A percentile compares a stretch with the other conserved stretches of the same genome.
These are phyloP conservation scores for Physocephala rufipes DNA, from an alignment of 2,888 invertebrate species.

Conservation along the genomic window DNA sequence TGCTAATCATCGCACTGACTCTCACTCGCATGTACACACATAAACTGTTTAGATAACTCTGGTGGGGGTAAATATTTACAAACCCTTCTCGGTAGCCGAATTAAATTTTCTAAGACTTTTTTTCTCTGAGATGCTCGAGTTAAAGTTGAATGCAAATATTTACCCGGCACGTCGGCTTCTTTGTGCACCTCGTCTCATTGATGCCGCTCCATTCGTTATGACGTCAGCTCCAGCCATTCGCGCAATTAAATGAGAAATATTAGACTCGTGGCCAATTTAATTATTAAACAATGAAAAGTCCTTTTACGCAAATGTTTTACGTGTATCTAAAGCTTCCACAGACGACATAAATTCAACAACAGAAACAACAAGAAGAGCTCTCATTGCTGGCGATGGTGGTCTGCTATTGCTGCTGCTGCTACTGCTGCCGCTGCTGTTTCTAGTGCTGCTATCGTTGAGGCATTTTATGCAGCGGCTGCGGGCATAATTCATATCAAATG, in stretches of 20 bases:
- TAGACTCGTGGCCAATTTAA: constrained; percentile 63
- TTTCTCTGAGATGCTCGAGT: background rate
- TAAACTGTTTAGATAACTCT: background rate
- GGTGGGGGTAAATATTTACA: constrained; percentile 9
- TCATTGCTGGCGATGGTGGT: no score
- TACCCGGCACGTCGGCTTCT: background rate
- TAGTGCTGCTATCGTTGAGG: constrained; percentile 40
- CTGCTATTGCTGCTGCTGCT: constrained; percentile 11
- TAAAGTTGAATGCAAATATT: background rate
- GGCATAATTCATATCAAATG: constrained; percentile 65
- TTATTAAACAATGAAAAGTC: constrained; percentile 61
- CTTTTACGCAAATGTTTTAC: constrained; percentile 48
- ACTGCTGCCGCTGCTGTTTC: constrained; percentile 29
- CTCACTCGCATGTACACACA: no score
- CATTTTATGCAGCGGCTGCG: constrained; percentile 63
- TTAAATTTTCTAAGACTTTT: background rate
- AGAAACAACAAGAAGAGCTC: constrained; percentile 13
- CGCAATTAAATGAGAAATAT: constrained; percentile 62
- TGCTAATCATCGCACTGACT: no score
- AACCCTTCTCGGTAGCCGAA: constrained; percentile 3
- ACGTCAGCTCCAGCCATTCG: constrained; percentile 45
- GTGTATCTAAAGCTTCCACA: constrained; percentile 41
- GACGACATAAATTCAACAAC: constrained; percentile 36
- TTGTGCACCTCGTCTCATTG: background rate
- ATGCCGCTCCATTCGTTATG: background rate